Evolutionary conservation across 2,113 vertebrate species (phyloP).

Genomic region (Laticauda laticaudata): DNA sequence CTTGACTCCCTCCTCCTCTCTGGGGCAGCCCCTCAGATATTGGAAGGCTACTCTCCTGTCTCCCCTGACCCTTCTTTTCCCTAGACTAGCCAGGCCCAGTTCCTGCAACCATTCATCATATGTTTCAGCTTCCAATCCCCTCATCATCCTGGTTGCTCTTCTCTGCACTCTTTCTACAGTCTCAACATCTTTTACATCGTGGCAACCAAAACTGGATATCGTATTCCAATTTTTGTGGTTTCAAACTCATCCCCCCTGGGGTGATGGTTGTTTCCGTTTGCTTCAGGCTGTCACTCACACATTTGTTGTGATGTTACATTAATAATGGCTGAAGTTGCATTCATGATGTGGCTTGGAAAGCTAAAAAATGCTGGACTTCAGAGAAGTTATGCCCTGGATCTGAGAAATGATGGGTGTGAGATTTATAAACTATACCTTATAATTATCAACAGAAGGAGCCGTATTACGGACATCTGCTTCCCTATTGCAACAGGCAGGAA

Average conservation of each 20-base stretch:
- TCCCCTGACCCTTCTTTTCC: too few relatives aligned
- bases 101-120: too few relatives aligned
- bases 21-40: too few relatives aligned
- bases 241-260: not conserved
- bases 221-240: not conserved
- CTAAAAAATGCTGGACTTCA: not conserved
- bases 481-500: not conserved
- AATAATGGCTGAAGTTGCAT: not conserved
- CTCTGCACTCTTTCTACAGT: too few relatives aligned
- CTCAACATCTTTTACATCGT: too few relatives aligned
- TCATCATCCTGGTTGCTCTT: too few relatives aligned
- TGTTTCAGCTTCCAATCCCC: too few relatives aligned
- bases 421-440: not conserved
- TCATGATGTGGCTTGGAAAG: not conserved
- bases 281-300: not conserved
- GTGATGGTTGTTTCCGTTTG: not conserved
- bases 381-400: not conserved
- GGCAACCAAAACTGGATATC: too few relatives aligned
- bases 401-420: not conserved
- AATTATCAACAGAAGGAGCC: not conserved
- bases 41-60: too few relatives aligned
- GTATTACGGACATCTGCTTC: not conserved
- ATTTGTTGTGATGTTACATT: not conserved
- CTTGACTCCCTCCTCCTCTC: too few relatives aligned
- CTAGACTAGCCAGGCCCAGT: too few relatives aligned